Evolutionary conservation across 2,113 vertebrate species (phyloP).

Genomic region (Synchiropus splendidus): DNA sequence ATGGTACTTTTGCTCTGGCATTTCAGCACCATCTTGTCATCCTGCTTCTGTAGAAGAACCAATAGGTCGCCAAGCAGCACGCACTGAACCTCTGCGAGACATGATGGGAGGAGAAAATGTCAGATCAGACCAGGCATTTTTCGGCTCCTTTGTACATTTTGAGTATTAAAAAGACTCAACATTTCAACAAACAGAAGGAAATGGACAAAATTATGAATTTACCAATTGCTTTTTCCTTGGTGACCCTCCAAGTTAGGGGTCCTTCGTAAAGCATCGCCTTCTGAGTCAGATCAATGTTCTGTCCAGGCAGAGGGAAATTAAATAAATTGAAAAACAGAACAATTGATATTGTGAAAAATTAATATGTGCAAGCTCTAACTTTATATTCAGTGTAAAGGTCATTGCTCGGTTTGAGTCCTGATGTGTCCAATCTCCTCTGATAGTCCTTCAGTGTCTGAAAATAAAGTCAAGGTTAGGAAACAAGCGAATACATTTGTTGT

Average conservation of each 20-base stretch:
- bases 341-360: no score
- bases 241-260: conserved; percentile 76
- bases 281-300: conserved; percentile 77
- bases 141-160: no score
- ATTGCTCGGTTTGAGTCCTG: conserved; percentile 76
- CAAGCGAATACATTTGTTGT: no score
- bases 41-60: conserved; percentile 81
- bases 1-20: conserved; percentile 79
- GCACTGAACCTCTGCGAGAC: conserved; percentile 75
- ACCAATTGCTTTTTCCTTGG: conserved; percentile 82
- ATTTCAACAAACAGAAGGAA: no score
- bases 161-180: no score
- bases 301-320: conserved; percentile 5
- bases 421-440: conserved; percentile 81
- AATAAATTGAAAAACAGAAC: no score
- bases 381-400: conserved; percentile 69
- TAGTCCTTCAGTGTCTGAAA: conserved; percentile 79
- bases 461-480: conserved; percentile 23
- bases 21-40: conserved; percentile 81
- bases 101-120: neutral
- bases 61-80: conserved; percentile 79
- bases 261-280: conserved; percentile 76
- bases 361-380: conserved; percentile 24
- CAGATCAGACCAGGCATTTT: neutral
- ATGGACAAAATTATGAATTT: conserved; percentile 21